Conservation (phyloP, 2,113 vertebrate species). For the Varanus komodoensis region DNA sequence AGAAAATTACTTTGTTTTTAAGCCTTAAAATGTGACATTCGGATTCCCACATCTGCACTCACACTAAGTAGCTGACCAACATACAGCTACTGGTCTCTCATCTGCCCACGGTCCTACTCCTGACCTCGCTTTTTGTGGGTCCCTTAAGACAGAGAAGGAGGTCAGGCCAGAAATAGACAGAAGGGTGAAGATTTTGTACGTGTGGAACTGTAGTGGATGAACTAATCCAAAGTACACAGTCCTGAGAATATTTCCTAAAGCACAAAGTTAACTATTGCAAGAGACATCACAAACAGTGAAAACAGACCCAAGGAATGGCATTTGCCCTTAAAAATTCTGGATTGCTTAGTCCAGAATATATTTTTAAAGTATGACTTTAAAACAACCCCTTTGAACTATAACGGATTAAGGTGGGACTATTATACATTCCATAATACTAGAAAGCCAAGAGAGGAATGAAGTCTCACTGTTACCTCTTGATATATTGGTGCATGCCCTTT, state of each 20-base stretch:
- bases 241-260: neutral
- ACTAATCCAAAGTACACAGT: neutral
- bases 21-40: neutral
- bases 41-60: neutral
- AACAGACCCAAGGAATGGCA: neutral
- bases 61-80: too few species aligned
- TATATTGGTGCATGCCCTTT: conserved; percentile 4
- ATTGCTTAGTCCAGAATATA: neutral
- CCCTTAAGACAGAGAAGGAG: neutral
- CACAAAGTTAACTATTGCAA: neutral
- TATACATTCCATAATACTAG: conserved; percentile 13
- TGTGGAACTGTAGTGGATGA: neutral
- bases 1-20: neutral
- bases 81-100: neutral
- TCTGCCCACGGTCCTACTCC: neutral
- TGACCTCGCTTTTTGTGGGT: neutral
- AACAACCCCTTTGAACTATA: neutral
- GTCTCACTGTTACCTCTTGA: neutral
- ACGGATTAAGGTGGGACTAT: neutral
- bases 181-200: too few species aligned
- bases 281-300: neutral
- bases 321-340: neutral
- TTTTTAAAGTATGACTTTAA: neutral
- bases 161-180: neutral
- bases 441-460: neutral